Conservation (phyloP, 2,797 vertebrate species). For the Pangasius mekongensis region DNA sequence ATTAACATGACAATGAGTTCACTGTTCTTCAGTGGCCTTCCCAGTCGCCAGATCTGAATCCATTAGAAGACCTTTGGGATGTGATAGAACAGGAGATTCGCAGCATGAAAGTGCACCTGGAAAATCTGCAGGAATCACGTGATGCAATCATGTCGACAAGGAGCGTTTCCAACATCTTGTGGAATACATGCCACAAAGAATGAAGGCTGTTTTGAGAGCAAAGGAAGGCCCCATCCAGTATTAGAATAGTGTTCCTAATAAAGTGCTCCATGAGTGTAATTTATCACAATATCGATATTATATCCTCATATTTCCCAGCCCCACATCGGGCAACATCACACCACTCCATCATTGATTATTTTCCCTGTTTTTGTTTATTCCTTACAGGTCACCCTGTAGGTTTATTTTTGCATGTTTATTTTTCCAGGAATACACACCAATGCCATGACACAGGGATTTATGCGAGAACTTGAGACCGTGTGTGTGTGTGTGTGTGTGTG, state of each 20-base stretch:
- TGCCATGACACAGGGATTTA: conserved; percentile 6
- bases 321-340: neutral
- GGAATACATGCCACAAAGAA: neutral
- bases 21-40: too few relatives aligned
- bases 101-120: neutral
- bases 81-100: neutral
- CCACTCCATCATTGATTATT: neutral
- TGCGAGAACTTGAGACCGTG: neutral
- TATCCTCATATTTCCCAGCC: neutral
- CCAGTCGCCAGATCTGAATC: too few relatives aligned
- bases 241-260: neutral
- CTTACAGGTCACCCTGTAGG: neutral
- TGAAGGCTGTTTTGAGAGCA: neutral
- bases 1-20: too few relatives aligned
- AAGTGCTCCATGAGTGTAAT: neutral
- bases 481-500: conserved; percentile 1
- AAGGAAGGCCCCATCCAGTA: neutral
- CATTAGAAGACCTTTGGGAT: too few relatives aligned
- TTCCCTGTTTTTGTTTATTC: neutral
- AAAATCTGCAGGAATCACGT: neutral
- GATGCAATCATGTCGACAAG: neutral
- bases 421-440: conserved; percentile 25
- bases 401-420: neutral
- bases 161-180: neutral
- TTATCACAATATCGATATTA: neutral